Evolutionary conservation across 2,888 invertebrate species (phyloP), one percentile per base, ranked within the genome.

Genomic region (Scaptomyza caliginosa): DNA sequence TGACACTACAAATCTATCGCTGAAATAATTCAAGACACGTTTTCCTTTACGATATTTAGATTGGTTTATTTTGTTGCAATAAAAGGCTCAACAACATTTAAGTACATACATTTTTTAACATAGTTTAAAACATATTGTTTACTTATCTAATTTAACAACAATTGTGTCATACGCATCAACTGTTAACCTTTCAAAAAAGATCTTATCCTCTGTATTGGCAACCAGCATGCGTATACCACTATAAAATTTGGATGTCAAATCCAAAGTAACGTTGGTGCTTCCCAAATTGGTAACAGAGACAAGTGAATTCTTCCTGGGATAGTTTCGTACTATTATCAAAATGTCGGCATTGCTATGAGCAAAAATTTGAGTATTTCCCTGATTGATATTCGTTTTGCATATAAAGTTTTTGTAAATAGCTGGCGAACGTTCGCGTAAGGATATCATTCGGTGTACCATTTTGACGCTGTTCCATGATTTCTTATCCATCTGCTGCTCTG

Each of bases 261-360:
- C 96, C 50, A 94, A 94, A 1, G 93, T 93, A 34, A 94, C 93
- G 16, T 93, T 91, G 7, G 89, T 89, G 34, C 89, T 92, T 0
- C 95, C 95, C 2, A 96, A 92, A 92, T 96, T 96, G 1, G 94
- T 94, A 0, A 96, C 93, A 63, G 95, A 94, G 0, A 96, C 95
- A 86, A 95, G 96, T 0, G 95, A 94, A 86, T 95, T 95, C 59
- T 95, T 93, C 13, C 96, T 93, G 0, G 96, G 96, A 90, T 94
- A 96, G 93, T 94, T 95, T 42, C 96, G 92, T 87, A 96, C 96
- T 45, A 94, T 91, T 16, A 96, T 93, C 2, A 96, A 91, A 42
- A 96, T 92, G 82, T 94, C 93, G 40, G 94, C 93, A 34, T 93
- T 92, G 23, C 93, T 93, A 85, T 94, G 93, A 62, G 94, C 93